Percentiles rank a stretch among this genome's conserved stretches.
These are phyloP conservation scores for Opisthograptis luteolata DNA, from an alignment of 2,888 invertebrate genomes.

Conservation along the genomic window DNA sequence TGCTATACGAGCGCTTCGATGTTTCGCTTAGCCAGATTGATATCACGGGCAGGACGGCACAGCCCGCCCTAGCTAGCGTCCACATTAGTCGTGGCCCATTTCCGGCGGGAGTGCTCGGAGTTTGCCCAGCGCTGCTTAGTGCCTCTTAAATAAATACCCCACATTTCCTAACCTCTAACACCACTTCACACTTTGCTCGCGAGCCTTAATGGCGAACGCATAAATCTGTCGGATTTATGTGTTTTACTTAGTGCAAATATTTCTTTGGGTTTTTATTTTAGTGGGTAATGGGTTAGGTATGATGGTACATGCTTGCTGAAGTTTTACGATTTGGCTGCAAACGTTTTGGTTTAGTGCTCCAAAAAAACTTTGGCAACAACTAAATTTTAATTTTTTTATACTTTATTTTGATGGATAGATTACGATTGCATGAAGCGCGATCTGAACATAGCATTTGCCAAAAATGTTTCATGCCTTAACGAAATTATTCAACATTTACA, in stretches of 20 bases:
- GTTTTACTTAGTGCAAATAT: slow-evolving; percentile 42
- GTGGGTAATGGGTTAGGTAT: slow-evolving; percentile 3
- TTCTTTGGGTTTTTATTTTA: slow-evolving; percentile 26
- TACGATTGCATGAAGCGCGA: too few relatives aligned
- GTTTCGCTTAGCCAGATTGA: slow-evolving; percentile 18
- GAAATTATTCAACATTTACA: too few relatives aligned
- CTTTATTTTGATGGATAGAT: too few relatives aligned
- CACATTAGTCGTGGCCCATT: slow-evolving; percentile 79
- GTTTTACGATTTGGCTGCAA: not conserved
- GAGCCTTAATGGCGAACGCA: slow-evolving; percentile 66
- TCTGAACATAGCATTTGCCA: too few relatives aligned
- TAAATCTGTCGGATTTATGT: slow-evolving; percentile 70
- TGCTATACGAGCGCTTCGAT: too few relatives aligned
- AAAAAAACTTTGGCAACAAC: too few relatives aligned
- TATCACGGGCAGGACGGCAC: slow-evolving; percentile 36
- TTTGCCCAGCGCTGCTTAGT: slow-evolving; percentile 64
- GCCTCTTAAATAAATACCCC: slow-evolving; percentile 80
- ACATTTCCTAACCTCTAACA: slow-evolving; percentile 77
- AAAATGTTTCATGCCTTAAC: too few relatives aligned
- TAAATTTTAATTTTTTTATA: too few relatives aligned
- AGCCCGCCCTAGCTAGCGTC: slow-evolving; percentile 32
- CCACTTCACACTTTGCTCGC: slow-evolving; percentile 76
- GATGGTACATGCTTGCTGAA: too few relatives aligned
- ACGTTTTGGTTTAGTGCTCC: not conserved
- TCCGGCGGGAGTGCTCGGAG: slow-evolving; percentile 69